Base-by-base conservation (phyloP, 2,797 vertebrate species). In the Glyptemys insculpta region DNA sequence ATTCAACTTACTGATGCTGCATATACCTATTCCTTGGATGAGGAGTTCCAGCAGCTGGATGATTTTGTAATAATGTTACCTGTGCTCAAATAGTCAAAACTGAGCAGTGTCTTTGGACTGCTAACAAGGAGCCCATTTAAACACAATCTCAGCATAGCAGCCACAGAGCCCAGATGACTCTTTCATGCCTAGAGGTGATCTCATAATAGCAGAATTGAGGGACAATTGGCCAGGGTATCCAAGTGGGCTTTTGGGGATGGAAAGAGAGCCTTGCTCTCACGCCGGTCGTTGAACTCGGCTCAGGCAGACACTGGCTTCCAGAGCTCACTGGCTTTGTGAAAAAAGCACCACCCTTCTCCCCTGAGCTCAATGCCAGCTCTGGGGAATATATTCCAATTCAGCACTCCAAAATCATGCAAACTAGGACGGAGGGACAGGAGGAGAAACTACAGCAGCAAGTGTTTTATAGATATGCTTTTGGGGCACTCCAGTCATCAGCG, bases 381-480 rank as follows among this genome's bases (percentile, higher is more conserved):
- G 23, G 53, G 62, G 59, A 86, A 86, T 34, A 9, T 53, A 56
- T 79, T 85, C 49, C 4, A 72, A 29, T 47, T 29, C 74, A 76
- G 37, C n/a, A 21, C 19, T 21, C 47, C n/a, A 12, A 62, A 68
- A 12, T 2, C 4, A 2, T 3, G n/a, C 21, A 41, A 50, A n/a
- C 18, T 4, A 78, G 9, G 37, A 5, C 1, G 8, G 86, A 83
- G 19, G 59, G 53, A 68, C 34, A 47, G 29, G 56, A 62, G 53
- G 54, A 5, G 65, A 4, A 79, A 49, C 1, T 49, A 21, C 62
- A 85, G 59, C 81, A 21, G 19, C 56, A 1, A 88, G 88, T 49
- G 87, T 76, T 92, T 88, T 78, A 31, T 27, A 79, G 81, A 50
- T 76, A 49, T 41, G 89, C 16, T 79, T 95, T 83, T 87, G 44